phyloP scores from a whole-genome alignment of 1,140 invertebrate species.

The Drosophila ercepeae region DNA sequence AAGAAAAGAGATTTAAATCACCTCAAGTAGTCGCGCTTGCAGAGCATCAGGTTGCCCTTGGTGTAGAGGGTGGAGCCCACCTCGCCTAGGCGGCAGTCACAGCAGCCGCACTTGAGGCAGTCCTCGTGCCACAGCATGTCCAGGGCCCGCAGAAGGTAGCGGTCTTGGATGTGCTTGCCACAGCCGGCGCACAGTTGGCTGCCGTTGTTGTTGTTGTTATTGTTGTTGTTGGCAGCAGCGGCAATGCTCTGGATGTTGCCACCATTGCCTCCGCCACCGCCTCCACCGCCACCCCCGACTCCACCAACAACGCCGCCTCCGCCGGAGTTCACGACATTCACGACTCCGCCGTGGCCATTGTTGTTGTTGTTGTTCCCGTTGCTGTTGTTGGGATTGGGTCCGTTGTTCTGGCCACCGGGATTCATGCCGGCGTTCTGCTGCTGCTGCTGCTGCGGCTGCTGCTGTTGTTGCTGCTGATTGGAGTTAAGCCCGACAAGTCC shows the following conservation, averaged over 20 bases:
- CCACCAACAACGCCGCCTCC: background rate
- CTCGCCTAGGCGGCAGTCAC: conserved; percentile 97
- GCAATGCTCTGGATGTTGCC: conserved; percentile 69
- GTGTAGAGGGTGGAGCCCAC: conserved; percentile 98
- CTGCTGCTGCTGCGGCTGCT: conserved; percentile 51
- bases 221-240: conserved; percentile 70
- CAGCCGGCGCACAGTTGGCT: conserved; percentile 93
- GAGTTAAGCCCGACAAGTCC: conserved; percentile 79
- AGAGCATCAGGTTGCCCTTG: conserved; percentile 98
- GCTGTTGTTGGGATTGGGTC: conserved; percentile 62
- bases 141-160: conserved; percentile 92
- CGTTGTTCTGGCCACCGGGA: conserved; percentile 80
- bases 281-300: conserved; percentile 11
- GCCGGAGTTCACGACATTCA: conserved; percentile 41
- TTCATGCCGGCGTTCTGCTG: conserved; percentile 80
- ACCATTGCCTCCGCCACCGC: conserved; percentile 29
- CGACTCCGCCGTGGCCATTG: conserved; percentile 42
- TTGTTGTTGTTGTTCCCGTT: conserved; percentile 77
- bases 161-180: conserved; percentile 93
- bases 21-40: conserved; percentile 98
- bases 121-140: conserved; percentile 99
- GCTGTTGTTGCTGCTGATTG: conserved; percentile 69
- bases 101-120: conserved; percentile 98
- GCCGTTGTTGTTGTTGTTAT: conserved; percentile 84
- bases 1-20: conserved; percentile 76